Evolutionary conservation across 2,888 invertebrate species (phyloP).

Genomic region (Amblyjoppa proteus): DNA sequence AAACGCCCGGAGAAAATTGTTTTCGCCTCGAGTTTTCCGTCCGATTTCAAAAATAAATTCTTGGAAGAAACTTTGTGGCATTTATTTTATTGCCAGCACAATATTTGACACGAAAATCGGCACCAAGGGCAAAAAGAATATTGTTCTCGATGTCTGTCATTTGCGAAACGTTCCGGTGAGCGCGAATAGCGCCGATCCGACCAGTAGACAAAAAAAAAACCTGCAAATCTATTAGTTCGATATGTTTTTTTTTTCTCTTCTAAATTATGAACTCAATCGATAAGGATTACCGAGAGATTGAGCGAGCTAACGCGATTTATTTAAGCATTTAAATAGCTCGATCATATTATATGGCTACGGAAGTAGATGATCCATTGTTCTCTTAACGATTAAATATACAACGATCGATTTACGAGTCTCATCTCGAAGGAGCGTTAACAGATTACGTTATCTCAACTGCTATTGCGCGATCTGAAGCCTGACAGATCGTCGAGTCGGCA

Average conservation of each 20-base stretch:
- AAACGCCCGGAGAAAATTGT: not conserved
- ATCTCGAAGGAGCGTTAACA: not conserved
- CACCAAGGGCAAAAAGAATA: not conserved
- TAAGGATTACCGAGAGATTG: not conserved
- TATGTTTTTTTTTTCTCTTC: not conserved
- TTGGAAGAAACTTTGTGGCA: no score
- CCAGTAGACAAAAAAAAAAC: not conserved
- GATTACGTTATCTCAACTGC: not conserved
- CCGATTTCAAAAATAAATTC: not conserved
- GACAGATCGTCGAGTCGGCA: not conserved
- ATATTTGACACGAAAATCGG: not conserved
- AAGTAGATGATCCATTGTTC: slow-evolving; percentile 29
- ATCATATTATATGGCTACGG: not conserved
- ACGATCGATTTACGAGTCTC: not conserved
- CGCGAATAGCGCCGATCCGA: not conserved
- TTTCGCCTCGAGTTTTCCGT: not conserved
- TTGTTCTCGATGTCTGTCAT: no score
- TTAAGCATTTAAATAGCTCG: not conserved
- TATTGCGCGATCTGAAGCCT: not conserved
- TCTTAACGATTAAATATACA: not conserved
- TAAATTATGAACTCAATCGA: not conserved
- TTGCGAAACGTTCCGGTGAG: no score
- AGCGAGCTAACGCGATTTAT: not conserved
- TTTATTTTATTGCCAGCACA: no score
- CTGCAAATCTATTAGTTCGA: not conserved